A percentile compares a stretch with the other conserved stretches of the same genome.
Evolutionary conservation across 2,797 vertebrate species (phyloP).

Genomic region (Eurystomus glaucurus): DNA sequence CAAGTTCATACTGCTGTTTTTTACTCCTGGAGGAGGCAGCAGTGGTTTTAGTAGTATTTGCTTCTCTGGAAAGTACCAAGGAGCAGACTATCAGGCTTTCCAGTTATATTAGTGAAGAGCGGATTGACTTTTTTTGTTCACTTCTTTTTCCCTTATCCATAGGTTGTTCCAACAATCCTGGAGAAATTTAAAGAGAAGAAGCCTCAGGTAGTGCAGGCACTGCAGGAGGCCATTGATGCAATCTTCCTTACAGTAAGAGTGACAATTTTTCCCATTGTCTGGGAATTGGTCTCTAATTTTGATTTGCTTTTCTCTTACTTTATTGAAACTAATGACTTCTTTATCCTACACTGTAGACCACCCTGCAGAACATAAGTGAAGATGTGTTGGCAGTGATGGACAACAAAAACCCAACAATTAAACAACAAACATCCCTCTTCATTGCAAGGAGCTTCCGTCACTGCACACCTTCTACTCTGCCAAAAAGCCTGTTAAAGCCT

Average conservation of each 20-base stretch:
- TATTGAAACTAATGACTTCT: neutral
- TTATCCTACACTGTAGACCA: slow-evolving; percentile 86
- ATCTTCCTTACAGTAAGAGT: slow-evolving; percentile 92
- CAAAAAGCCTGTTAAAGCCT: slow-evolving; percentile 94
- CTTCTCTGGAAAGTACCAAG: neutral
- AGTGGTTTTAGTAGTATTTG: neutral
- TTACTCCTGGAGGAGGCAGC: neutral
- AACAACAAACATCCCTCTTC: slow-evolving; percentile 97
- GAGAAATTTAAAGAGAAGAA: slow-evolving; percentile 99
- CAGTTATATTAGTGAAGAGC: neutral
- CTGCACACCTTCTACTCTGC: slow-evolving; percentile 91
- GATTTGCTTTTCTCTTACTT: neutral
- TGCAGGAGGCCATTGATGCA: slow-evolving; percentile 97
- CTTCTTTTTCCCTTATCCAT: neutral
- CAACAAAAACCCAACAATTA: slow-evolving; percentile 98
- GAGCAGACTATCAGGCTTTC: neutral
- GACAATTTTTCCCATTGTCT: neutral
- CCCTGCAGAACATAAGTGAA: slow-evolving; percentile 94
- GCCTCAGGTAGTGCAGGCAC: slow-evolving; percentile 94
- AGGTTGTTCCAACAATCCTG: slow-evolving; percentile 96
- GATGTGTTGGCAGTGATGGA: slow-evolving; percentile 97
- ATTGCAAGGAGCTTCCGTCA: slow-evolving; percentile 95
- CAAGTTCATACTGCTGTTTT: neutral
- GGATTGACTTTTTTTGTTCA: neutral
- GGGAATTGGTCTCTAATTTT: neutral